phyloP scores from a whole-genome alignment of 1,140 invertebrate species.

The Eueides isabella region DNA sequence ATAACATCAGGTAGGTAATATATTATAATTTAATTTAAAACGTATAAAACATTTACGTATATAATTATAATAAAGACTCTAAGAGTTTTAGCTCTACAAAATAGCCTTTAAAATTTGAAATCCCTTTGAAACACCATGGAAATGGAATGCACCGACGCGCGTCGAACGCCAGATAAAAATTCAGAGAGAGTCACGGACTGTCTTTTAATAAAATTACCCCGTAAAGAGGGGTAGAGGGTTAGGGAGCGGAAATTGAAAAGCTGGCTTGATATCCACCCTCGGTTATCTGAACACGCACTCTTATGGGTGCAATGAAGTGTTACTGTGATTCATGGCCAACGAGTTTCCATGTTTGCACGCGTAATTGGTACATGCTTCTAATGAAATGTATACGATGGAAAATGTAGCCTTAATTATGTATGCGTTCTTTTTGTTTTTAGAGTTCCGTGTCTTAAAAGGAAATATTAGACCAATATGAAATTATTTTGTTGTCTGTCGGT shows the following conservation, averaged over 20 bases:
- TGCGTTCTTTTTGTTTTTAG: neutral
- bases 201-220: constrained; percentile 74
- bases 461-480: too few relatives aligned
- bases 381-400: constrained; percentile 15
- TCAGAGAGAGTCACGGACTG: constrained; percentile 49
- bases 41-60: neutral
- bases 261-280: constrained; percentile 62
- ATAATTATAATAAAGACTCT: neutral
- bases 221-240: constrained; percentile 42
- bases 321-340: constrained; percentile 47
- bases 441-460: too few relatives aligned
- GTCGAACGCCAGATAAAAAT: constrained; percentile 62
- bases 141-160: constrained; percentile 30
- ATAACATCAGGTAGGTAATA: too few relatives aligned
- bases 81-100: neutral
- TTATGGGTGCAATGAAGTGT: constrained; percentile 62
- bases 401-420: constrained; percentile 17
- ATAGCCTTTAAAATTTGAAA: constrained; percentile 10
- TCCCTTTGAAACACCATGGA: constrained; percentile 35
- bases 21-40: too few relatives aligned
- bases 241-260: constrained; percentile 72
- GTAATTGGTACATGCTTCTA: constrained; percentile 36
- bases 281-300: constrained; percentile 59
- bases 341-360: constrained; percentile 46
- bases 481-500: too few relatives aligned